Evolutionary conservation across 2,888 invertebrate species (phyloP).

Genomic region (Argynnis bischoffii): DNA sequence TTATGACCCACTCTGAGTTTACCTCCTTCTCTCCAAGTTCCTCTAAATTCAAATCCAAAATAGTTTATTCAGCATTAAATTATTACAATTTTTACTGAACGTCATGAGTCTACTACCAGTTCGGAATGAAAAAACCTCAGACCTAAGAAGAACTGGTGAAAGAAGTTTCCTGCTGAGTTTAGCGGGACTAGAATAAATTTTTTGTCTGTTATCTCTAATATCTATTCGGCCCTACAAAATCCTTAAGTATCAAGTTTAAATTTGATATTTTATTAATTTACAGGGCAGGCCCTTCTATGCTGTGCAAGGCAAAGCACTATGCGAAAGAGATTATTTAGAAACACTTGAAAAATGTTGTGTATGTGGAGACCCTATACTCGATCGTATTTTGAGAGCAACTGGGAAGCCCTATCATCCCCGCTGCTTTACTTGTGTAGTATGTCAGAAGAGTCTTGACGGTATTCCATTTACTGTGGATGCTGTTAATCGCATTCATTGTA

Average conservation of each 20-base stretch:
- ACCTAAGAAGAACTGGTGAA: too few relatives aligned
- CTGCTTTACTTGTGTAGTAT: conserved; percentile 98
- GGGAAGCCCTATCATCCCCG: conserved; percentile 98
- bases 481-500: conserved; percentile 98
- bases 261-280: conserved; percentile 11
- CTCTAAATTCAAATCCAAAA: too few relatives aligned
- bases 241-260: background rate
- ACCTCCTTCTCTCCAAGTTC: too few relatives aligned
- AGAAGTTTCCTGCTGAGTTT: too few relatives aligned
- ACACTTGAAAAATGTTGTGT: conserved; percentile 99
- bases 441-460: conserved; percentile 97
- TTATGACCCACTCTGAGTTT: too few relatives aligned
- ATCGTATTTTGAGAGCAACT: conserved; percentile 96
- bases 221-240: too few relatives aligned
- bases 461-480: conserved; percentile 99
- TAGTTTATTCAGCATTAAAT: too few relatives aligned
- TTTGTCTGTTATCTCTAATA: too few relatives aligned
- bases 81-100: too few relatives aligned
- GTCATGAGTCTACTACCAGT: too few relatives aligned
- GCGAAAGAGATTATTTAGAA: conserved; percentile 97
- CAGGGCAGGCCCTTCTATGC: conserved; percentile 98
- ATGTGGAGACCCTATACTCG: conserved; percentile 96
- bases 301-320: conserved; percentile 96
- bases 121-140: too few relatives aligned
- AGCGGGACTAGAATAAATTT: too few relatives aligned